Evolutionary conservation across 1,140 invertebrate genomes (phyloP).

Genomic region (Spodoptera frugiperda): DNA sequence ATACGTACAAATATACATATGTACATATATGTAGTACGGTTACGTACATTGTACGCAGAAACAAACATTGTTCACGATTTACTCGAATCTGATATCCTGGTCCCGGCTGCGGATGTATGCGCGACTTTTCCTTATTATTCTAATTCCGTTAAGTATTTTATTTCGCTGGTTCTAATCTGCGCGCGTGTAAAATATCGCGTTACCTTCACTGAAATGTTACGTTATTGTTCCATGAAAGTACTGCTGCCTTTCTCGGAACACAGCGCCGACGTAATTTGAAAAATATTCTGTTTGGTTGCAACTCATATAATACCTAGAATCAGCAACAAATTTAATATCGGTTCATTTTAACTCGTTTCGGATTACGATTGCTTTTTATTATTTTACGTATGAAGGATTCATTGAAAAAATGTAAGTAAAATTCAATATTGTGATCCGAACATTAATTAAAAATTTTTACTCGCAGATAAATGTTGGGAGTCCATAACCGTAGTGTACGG

Average conservation of each 20-base stretch:
- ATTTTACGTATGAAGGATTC: too few relatives aligned
- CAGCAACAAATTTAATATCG: too few relatives aligned
- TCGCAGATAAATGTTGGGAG: not conserved
- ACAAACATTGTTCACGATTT: slow-evolving; percentile 8
- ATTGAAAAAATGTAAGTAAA: too few relatives aligned
- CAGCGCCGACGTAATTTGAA: not conserved
- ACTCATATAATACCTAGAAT: too few relatives aligned
- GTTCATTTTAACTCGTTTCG: too few relatives aligned
- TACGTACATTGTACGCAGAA: not conserved
- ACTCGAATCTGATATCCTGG: not conserved
- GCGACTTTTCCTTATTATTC: slow-evolving; percentile 14
- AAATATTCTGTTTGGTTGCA: too few relatives aligned
- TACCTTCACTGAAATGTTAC: slow-evolving; percentile 14
- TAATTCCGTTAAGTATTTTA: slow-evolving; percentile 32
- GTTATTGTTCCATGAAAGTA: not conserved
- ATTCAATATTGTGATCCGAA: too few relatives aligned
- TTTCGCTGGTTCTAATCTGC: slow-evolving; percentile 21
- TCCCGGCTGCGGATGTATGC: not conserved
- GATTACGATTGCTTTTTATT: too few relatives aligned
- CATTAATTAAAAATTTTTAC: not conserved
- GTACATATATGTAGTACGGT: not conserved
- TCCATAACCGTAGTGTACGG: slow-evolving; percentile 16
- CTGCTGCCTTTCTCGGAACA: too few relatives aligned
- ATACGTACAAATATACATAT: too few relatives aligned
- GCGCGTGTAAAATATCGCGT: slow-evolving; percentile 22